Evolutionary conservation across 2,888 invertebrate genomes (phyloP).

Genomic region (Abscondita cerata): DNA sequence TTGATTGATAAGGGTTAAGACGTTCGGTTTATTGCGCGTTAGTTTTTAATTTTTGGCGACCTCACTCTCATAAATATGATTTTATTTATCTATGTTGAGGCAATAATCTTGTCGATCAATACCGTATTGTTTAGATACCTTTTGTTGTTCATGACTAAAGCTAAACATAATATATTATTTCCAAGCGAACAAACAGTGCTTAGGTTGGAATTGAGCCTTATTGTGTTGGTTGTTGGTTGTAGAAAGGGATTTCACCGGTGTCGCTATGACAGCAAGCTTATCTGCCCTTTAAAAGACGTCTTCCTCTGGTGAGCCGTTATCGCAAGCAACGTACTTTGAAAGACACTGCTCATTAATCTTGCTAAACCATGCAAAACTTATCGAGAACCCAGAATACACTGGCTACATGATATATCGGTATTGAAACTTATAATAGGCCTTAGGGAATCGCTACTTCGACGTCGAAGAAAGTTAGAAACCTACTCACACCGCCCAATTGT

Average conservation of each 20-base stretch:
- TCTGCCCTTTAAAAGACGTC: slow-evolving; percentile 45
- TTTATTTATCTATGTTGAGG: neutral
- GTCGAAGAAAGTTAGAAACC: slow-evolving; percentile 44
- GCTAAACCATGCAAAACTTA: slow-evolving; percentile 59
- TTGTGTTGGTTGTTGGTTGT: slow-evolving; percentile 24
- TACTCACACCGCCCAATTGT: slow-evolving; percentile 45
- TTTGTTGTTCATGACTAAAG: slow-evolving; percentile 20
- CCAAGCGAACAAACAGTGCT: slow-evolving; percentile 13
- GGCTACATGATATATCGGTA: slow-evolving; percentile 58
- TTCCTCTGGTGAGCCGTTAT: slow-evolving; percentile 44
- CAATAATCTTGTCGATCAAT: slow-evolving; percentile 12
- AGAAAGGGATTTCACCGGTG: slow-evolving; percentile 31
- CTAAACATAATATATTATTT: slow-evolving; percentile 21
- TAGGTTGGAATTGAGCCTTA: slow-evolving; percentile 24
- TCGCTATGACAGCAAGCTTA: slow-evolving; percentile 38
- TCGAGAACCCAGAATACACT: slow-evolving; percentile 52
- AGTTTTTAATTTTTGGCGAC: no score
- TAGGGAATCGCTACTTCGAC: slow-evolving; percentile 48
- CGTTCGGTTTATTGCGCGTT: no score
- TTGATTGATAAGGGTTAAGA: no score
- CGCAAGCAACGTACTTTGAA: slow-evolving; percentile 47
- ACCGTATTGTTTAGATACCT: slow-evolving; percentile 10
- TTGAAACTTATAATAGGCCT: slow-evolving; percentile 58
- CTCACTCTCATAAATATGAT: no score
- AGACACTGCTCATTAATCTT: slow-evolving; percentile 59